Percentiles rank a stretch among this genome's conserved stretches.
Evolutionary conservation across 2,888 invertebrate genomes (phyloP).

Genomic region (Scrobipalpa costella): DNA sequence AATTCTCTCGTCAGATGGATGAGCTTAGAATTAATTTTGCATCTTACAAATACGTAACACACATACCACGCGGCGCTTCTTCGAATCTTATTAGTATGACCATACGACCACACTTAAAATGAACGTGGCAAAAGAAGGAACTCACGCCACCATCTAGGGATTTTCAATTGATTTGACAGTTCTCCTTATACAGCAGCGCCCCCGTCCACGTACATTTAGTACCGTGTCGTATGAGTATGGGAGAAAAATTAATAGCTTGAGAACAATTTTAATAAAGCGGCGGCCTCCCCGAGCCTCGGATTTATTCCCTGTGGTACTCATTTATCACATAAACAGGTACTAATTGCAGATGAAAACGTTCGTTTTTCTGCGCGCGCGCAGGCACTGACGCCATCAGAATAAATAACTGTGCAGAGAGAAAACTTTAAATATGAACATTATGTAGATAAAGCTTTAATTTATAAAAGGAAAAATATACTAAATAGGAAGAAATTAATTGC

Average conservation of each 20-base stretch:
- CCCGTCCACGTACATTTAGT: too few species aligned
- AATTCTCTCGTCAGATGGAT: constrained; percentile 4
- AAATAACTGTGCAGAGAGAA: neutral
- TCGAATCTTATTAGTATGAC: constrained; percentile 12
- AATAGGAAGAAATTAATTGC: too few species aligned
- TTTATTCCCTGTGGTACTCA: constrained; percentile 29
- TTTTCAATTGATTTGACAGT: too few species aligned
- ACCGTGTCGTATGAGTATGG: constrained; percentile 14
- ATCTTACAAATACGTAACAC: constrained; percentile 18
- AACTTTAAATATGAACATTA: too few species aligned
- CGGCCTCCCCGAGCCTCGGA: constrained; percentile 20
- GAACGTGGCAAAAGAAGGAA: too few species aligned
- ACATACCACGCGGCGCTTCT: constrained; percentile 12
- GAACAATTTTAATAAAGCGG: constrained; percentile 37
- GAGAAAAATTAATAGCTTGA: constrained; percentile 29
- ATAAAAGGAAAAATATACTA: too few species aligned
- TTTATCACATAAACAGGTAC: constrained; percentile 33
- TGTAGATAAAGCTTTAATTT: too few species aligned
- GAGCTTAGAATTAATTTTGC: constrained; percentile 15
- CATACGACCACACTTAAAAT: too few species aligned
- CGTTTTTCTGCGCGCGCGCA: constrained; percentile 23
- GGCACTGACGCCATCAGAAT: neutral
- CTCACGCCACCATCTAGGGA: too few species aligned
- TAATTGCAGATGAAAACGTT: constrained; percentile 27
- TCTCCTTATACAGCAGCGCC: too few species aligned